Base-by-base conservation (phyloP, 2,888 invertebrate genomes). In the Oxycera nigricornis region DNA sequence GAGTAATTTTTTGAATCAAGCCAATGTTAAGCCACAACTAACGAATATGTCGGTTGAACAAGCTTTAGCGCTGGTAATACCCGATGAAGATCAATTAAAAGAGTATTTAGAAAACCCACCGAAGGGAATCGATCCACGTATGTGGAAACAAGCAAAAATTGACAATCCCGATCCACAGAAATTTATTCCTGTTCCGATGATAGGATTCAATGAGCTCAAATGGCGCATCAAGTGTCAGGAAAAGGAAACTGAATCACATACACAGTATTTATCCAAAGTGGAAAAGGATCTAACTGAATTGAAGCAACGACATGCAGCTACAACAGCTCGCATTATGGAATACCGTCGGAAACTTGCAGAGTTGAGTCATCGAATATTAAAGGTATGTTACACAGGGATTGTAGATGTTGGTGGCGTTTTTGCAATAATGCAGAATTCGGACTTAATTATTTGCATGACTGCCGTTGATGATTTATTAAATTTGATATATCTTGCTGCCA, bases 131-230 rank as follows among this genome's bases (percentile, higher is more conserved):
- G 96, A 97, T 84, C 91, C 92, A 62, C 88, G 95, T 76, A 88
- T 98, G 80, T 99, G 99, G 99, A 92, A 94, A 81, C 97, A 98
- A 84, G 98, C 98, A 0, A 96, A 96, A 81, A 87, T 92, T 30
- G 97, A 98, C 82, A 99, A 99, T 87, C 99, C 98, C 0, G 94
- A 98, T 84, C 91, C 95, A 0, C 90, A 90, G 39, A 91, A 91
- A 80, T 93, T 96, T 80, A 92, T 99, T 81, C 98, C 98, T 0
- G 94, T 96, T 11, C 96, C 97, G 0, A 93, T 98, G 84, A 91
- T 97, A 78, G 98, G 98, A 0, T 97, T 98, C 82, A 87, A 89
- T 39, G 92, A 93, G 84, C 86, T 89, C 6, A 92, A 92, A 82
- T 91, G 92, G 84, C 90, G 98, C 14, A 89, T 95, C 73, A 90